Conservation (phyloP, 2,888 invertebrate genomes). For the Habrosyne pyritoides region DNA sequence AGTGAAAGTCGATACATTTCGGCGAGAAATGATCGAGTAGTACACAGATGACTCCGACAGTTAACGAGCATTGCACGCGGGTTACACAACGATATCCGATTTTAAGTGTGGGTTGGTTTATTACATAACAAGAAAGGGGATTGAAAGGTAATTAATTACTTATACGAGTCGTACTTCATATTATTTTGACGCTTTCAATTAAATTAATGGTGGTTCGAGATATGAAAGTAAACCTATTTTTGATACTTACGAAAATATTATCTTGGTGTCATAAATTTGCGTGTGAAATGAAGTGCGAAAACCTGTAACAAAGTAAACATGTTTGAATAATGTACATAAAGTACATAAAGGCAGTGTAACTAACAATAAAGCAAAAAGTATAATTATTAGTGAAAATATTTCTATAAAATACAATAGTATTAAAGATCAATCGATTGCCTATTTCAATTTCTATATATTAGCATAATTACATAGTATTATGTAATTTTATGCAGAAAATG, state of each 20-base stretch:
- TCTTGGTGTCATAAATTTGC: conserved; percentile 76
- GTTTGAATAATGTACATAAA: conserved; percentile 17
- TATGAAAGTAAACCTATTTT: conserved; percentile 3
- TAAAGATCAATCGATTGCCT: conserved; percentile 13
- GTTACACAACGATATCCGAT: conserved; percentile 52
- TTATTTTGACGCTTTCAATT: neutral
- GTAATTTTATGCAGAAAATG: conserved; percentile 1
- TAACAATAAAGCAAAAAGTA: too few relatives aligned
- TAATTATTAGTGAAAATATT: too few relatives aligned
- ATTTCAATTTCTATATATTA: conserved; percentile 11
- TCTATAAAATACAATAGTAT: conserved; percentile 15
- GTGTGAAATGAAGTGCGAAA: conserved; percentile 54
- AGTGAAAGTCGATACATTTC: conserved; percentile 78
- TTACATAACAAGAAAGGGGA: conserved; percentile 38
- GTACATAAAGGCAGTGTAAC: conserved; percentile 25
- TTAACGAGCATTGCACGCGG: conserved; percentile 40
- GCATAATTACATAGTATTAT: conserved; percentile 10
- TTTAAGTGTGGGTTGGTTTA: conserved; percentile 23
- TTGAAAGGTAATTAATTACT: conserved; percentile 6
- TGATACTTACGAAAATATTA: conserved; percentile 60
- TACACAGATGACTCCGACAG: conserved; percentile 58
- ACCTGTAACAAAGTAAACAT: conserved; percentile 65
- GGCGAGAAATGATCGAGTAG: conserved; percentile 67
- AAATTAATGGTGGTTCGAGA: neutral
- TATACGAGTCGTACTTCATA: too few relatives aligned